These are phyloP conservation scores for Drosophila varians DNA, from an alignment of 1,140 invertebrate genomes.

Conservation along the genomic window DNA sequence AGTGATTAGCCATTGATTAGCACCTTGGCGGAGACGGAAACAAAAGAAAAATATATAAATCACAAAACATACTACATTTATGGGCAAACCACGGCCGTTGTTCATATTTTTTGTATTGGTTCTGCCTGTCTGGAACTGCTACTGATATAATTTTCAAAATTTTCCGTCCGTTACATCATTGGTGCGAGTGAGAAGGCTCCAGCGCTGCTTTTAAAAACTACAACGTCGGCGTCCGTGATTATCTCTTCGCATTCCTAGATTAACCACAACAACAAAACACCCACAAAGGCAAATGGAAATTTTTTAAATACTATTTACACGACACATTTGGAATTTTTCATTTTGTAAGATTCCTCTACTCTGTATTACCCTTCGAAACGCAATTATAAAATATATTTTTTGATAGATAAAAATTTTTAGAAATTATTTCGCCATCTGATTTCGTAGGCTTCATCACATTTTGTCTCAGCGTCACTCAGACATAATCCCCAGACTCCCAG, in stretches of 20 bases:
- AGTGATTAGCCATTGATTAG: constrained; percentile 23
- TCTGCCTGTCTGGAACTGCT: constrained; percentile 1
- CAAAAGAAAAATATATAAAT: not conserved
- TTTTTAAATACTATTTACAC: not conserved
- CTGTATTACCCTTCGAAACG: not conserved
- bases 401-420: too few species aligned
- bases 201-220: constrained; percentile 45
- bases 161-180: constrained; percentile 67
- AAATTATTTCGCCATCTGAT: too few species aligned
- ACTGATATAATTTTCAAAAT: constrained; percentile 35
- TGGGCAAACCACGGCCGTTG: too few species aligned
- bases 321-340: not conserved
- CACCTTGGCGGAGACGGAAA: not conserved
- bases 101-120: constrained; percentile 1
- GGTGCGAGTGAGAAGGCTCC: constrained; percentile 24
- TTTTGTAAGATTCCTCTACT: not conserved
- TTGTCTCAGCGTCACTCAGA: not conserved
- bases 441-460: too few species aligned
- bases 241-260: constrained; percentile 45
- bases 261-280: constrained; percentile 36
- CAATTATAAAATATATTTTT: too few species aligned
- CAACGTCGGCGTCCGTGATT: constrained; percentile 34
- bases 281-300: constrained; percentile 68
- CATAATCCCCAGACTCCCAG: constrained; percentile 9
- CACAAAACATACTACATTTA: not conserved